A percentile compares a stretch with the other conserved stretches of the same genome.
Conservation (phyloP, 2,113 vertebrate genomes). For the Dinomys branickii region DNA sequence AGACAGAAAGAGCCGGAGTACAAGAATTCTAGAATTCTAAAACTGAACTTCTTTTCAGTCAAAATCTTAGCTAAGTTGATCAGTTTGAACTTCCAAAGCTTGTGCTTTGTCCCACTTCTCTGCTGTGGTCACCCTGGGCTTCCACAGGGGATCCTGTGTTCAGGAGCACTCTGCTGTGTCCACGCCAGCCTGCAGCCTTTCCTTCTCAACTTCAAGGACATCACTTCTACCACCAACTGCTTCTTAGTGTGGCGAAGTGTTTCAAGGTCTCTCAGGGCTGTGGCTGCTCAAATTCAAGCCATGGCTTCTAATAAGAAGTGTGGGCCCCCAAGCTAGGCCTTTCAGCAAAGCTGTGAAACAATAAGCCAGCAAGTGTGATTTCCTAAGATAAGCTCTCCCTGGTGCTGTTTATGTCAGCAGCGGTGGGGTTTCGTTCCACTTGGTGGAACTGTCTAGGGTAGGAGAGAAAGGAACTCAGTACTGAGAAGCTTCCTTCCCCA, state of each 20-base stretch:
- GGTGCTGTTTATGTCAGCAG: not conserved
- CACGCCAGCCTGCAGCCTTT: not conserved
- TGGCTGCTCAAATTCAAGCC: not conserved
- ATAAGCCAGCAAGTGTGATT: not conserved
- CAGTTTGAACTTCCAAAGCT: not conserved
- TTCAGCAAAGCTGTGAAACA: not conserved
- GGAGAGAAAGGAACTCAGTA: rapidly evolving
- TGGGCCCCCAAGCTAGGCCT: not conserved
- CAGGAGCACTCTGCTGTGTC: not conserved
- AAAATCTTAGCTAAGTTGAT: not conserved
- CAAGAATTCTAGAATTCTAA: not conserved
- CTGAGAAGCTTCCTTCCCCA: not conserved
- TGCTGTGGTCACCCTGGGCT: not conserved
- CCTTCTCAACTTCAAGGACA: not conserved
- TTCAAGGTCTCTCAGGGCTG: not conserved
- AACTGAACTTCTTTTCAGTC: not conserved
- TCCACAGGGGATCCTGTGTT: not conserved
- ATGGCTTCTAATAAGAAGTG: not conserved
- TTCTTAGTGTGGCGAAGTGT: not conserved
- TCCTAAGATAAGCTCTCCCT: not conserved
- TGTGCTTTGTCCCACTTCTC: not conserved
- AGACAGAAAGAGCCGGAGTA: not conserved
- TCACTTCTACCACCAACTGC: not conserved
- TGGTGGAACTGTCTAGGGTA: not conserved
- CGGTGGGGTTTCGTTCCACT: not conserved